Conservation (phyloP, 2,797 vertebrate species). For the Malurus leucopterus region DNA sequence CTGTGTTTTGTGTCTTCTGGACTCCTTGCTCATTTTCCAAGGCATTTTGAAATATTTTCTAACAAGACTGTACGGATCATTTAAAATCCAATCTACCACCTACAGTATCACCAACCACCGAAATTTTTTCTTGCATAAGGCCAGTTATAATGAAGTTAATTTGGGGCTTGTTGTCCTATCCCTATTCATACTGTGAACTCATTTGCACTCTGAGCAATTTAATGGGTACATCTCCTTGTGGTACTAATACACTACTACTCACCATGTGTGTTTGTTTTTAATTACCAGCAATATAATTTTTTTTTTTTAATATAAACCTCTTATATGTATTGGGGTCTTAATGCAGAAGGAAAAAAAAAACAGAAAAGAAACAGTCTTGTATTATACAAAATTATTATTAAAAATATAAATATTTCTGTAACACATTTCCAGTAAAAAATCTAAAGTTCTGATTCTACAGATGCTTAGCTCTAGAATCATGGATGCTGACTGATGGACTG, state of each 20-base stretch:
- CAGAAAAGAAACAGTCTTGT: background rate
- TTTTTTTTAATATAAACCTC: background rate
- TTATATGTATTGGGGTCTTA: background rate
- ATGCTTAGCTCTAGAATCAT: background rate
- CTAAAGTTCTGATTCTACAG: background rate
- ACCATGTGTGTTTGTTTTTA: background rate
- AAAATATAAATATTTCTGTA: background rate
- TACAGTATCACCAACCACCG: background rate
- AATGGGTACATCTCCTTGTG: background rate
- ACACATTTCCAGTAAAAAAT: background rate
- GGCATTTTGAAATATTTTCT: background rate
- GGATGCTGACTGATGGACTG: background rate
- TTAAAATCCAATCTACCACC: slow-evolving; percentile 51
- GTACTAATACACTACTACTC: background rate
- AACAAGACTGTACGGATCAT: background rate
- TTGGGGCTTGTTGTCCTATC: background rate
- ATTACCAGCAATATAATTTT: background rate
- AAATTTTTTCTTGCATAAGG: slow-evolving; percentile 6
- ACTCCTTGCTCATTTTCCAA: background rate
- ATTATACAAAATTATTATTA: background rate
- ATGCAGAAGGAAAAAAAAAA: background rate
- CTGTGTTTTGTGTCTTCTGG: background rate
- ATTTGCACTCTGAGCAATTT: slow-evolving; percentile 1
- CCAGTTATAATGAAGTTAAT: slow-evolving; percentile 30
- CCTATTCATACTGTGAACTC: slow-evolving; percentile 10